These are phyloP conservation scores for Cephus cinctus DNA, from an alignment of 1,140 invertebrate genomes.

Conservation along the genomic window DNA sequence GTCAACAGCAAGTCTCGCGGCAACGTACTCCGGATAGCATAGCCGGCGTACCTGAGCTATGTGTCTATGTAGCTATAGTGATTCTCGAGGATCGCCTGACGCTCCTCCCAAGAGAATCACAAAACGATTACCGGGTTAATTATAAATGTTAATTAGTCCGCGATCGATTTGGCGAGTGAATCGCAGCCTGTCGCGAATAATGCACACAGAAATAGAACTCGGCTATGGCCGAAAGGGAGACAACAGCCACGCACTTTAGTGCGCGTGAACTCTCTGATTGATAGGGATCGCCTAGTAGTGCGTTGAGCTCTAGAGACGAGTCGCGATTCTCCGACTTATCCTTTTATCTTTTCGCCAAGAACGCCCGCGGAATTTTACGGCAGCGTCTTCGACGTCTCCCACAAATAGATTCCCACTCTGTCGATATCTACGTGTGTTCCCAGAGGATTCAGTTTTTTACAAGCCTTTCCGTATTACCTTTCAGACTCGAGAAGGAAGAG, in stretches of 20 bases:
- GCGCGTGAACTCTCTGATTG: conserved; percentile 30
- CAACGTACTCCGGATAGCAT: too few species aligned
- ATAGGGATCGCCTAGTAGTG: conserved; percentile 30
- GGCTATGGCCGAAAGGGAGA: conserved; percentile 29
- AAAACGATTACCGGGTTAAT: conserved; percentile 48
- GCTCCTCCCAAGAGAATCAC: too few species aligned
- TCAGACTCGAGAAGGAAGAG: conserved; percentile 49
- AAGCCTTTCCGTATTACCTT: too few species aligned
- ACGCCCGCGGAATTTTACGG: conserved; percentile 7
- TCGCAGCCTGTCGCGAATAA: conserved; percentile 51
- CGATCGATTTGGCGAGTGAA: conserved; percentile 56
- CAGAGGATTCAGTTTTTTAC: too few species aligned
- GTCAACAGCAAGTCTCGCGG: too few species aligned
- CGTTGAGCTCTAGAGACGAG: too few species aligned
- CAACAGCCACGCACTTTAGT: conserved; percentile 37
- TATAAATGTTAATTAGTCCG: conserved; percentile 58
- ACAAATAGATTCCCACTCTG: conserved; percentile 5
- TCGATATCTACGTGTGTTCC: too few species aligned
- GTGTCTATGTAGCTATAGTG: too few species aligned
- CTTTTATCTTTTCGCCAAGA: conserved; percentile 9
- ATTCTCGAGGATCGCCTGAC: too few species aligned
- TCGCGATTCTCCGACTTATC: too few species aligned
- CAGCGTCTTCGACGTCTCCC: neutral
- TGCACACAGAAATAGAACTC: conserved; percentile 53
- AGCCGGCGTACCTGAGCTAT: too few species aligned